phyloP scores from a whole-genome alignment of 1,140 invertebrate species.

The Drosophila kurseongensis region DNA sequence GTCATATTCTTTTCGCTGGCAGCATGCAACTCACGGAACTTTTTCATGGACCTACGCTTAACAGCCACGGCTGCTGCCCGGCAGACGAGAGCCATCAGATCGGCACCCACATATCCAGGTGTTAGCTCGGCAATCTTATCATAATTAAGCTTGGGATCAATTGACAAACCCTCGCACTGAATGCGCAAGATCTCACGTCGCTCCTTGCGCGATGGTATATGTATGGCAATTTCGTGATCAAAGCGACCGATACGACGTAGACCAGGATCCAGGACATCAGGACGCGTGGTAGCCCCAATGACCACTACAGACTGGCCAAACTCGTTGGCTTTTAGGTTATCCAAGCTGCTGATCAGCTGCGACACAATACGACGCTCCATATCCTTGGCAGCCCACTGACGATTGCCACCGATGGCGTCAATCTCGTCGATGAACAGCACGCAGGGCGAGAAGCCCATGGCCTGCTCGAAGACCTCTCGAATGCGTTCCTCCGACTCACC shows the following conservation, averaged over 20 bases:
- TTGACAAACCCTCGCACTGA: constrained; percentile 88
- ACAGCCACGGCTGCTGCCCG: constrained; percentile 95
- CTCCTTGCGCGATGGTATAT: constrained; percentile 95
- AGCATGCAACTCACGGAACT: constrained; percentile 70
- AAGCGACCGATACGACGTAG: constrained; percentile 95
- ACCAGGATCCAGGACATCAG: constrained; percentile 96
- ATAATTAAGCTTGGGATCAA: constrained; percentile 90
- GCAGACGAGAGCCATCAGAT: constrained; percentile 93
- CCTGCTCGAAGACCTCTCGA: constrained; percentile 95
- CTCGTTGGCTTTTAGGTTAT: constrained; percentile 89
- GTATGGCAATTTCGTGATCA: constrained; percentile 96
- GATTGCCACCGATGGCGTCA: constrained; percentile 94
- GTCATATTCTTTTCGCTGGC: constrained; percentile 73
- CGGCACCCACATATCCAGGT: constrained; percentile 98
- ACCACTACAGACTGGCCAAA: constrained; percentile 91
- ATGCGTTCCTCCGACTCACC: constrained; percentile 98
- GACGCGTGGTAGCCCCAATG: constrained; percentile 97
- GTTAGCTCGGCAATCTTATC: constrained; percentile 91
- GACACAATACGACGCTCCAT: constrained; percentile 98
- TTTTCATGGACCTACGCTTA: constrained; percentile 85
- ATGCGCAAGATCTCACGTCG: constrained; percentile 91
- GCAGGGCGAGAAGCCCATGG: constrained; percentile 90
- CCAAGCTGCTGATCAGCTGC: constrained; percentile 94
- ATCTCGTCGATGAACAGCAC: constrained; percentile 98
- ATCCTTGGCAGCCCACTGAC: constrained; percentile 95